Conservation (phyloP, 2,113 vertebrate genomes). For the Brachypteracias leptosomus region DNA sequence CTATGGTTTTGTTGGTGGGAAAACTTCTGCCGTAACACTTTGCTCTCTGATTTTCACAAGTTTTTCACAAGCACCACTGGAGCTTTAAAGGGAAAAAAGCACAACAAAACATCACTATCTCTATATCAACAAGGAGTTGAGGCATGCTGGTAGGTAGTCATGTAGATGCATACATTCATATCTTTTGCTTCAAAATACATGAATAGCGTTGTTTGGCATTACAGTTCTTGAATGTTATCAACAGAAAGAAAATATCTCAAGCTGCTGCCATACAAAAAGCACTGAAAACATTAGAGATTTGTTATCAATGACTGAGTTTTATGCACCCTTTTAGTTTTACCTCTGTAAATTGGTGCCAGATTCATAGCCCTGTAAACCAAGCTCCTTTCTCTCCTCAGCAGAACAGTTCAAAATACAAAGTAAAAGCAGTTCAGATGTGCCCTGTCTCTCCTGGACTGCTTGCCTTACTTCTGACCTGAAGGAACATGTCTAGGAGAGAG, state of each 20-base stretch:
- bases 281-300: not conserved
- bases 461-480: not conserved
- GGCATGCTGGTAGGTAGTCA: not conserved
- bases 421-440: not conserved
- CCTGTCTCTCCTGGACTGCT: not conserved
- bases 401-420: not conserved
- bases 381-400: not conserved
- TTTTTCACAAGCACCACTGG: not conserved
- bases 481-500: not conserved
- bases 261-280: not conserved
- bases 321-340: not conserved
- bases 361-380: not conserved
- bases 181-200: not conserved
- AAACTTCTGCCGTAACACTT: not conserved
- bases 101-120: not conserved
- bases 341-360: conserved; percentile 22
- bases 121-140: not conserved
- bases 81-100: not conserved
- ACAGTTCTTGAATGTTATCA: not conserved
- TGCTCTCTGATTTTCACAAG: not conserved
- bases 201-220: not conserved
- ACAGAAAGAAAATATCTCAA: not conserved
- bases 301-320: not conserved
- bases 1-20: not conserved
- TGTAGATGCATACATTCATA: not conserved